These are phyloP conservation scores for Microctonus brassicae DNA, from an alignment of 2,888 invertebrate genomes.

Conservation along the genomic window DNA sequence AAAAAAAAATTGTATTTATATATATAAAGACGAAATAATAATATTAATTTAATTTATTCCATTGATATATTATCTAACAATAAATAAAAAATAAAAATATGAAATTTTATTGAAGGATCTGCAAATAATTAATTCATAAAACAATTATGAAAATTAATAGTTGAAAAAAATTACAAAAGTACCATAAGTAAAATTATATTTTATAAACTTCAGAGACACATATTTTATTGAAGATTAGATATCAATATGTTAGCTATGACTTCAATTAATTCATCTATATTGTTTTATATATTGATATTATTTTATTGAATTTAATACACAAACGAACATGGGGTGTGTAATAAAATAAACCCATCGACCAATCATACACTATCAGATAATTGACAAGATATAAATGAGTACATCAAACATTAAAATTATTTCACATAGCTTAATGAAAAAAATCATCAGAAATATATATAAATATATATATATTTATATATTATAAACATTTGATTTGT, in stretches of 20 bases:
- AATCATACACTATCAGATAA: constrained; percentile 6
- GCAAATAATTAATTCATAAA: no score
- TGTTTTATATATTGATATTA: constrained; percentile 4
- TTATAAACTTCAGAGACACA: neutral
- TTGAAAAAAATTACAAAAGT: neutral
- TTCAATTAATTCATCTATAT: constrained; percentile 11
- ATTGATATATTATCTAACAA: no score
- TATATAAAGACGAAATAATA: neutral
- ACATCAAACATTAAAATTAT: constrained; percentile 1
- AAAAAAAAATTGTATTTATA: neutral
- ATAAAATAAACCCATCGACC: neutral
- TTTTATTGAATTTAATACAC: neutral
- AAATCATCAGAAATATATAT: neutral
- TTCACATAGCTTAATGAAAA: neutral
- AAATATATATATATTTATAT: no score
- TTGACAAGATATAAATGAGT: neutral
- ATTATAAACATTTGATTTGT: constrained; percentile 2
- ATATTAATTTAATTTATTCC: neutral
- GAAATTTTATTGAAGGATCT: no score
- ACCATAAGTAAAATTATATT: neutral
- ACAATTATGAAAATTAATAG: no score
- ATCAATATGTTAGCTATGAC: constrained; percentile 3
- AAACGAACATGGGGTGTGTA: neutral
- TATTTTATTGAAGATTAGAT: neutral
- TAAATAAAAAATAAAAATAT: no score